Conservation (phyloP, 2,797 vertebrate genomes). For the Okamejei kenojei region DNA sequence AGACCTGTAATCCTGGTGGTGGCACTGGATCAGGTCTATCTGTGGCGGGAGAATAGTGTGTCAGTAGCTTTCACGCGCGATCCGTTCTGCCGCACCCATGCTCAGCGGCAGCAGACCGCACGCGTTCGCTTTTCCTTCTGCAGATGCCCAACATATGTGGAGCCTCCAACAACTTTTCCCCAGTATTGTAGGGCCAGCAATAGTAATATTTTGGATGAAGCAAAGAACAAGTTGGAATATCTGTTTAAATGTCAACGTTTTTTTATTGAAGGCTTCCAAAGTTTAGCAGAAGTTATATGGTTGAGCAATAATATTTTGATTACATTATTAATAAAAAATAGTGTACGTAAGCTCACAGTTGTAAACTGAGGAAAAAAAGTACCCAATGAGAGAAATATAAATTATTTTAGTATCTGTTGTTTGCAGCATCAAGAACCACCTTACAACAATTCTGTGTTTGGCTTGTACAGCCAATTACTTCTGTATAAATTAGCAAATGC, state of each 20-base stretch:
- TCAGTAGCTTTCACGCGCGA: too few species aligned
- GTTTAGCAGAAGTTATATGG: neutral
- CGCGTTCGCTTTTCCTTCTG: too few species aligned
- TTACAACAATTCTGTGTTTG: neutral
- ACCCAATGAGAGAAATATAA: neutral
- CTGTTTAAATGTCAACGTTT: neutral
- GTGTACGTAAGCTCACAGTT: neutral
- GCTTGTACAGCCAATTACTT: slow-evolving; percentile 12
- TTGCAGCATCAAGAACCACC: neutral
- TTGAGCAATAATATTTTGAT: neutral
- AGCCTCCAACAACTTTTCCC: too few species aligned
- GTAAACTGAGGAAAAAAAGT: slow-evolving; percentile 21
- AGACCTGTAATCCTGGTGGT: too few species aligned
- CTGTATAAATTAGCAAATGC: slow-evolving; percentile 28
- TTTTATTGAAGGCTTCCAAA: neutral
- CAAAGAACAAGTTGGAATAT: neutral
- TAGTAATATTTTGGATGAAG: too few species aligned
- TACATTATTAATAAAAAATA: neutral
- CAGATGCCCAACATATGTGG: too few species aligned
- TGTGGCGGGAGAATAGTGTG: too few species aligned
- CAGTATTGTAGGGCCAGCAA: too few species aligned
- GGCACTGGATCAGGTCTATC: too few species aligned
- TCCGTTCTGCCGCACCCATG: too few species aligned
- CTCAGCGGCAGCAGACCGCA: too few species aligned
- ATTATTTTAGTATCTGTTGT: slow-evolving; percentile 11